Base-by-base conservation (phyloP, 2,888 invertebrate genomes). In the Drosophila tanythrix region DNA sequence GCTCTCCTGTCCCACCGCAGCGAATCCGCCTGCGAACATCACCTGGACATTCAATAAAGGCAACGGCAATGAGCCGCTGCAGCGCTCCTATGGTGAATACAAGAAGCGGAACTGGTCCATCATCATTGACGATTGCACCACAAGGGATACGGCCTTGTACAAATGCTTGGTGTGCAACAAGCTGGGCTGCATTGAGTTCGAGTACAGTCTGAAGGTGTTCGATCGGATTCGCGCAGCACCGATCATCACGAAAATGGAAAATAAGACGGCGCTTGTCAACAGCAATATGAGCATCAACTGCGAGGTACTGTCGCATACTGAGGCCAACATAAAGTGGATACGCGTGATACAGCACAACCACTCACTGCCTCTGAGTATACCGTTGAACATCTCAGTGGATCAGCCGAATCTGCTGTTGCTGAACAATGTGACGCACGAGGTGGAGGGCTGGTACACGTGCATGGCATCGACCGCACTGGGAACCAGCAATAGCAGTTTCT, bases 391-490 rank as follows among this genome's bases (percentile, higher is more conserved):
- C 7, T 68, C 80, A 1, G 0, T 58, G 35, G 87, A 91, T 59
- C 58, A 75, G 5, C 76, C 83, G 0, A 96, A 97, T 92, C 94
- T 96, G 43, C 93, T 99, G 56, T 95, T 95, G 50, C 93, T 99
- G 55, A 94, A 94, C 76, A 99, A 99, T 92, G 97, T 99, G 0
- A 97, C 98, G 0, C 95, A 96, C 77, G 96, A 96, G 29, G 96
- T 98, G 87, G 98, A 98, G 92, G 99, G 99, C 7, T 98, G 98
- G 97, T 99, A 99, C 91, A 97, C 98, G 0, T 99, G 99, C 92
- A 95, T 98, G 0, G 99, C 98, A 0, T 95, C 97, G n/a, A 99
- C 98, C 92, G 95, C 95, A 35, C 94, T 99, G 43, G 99, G 99
- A 0, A 95, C 95, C 70, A 95, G 96, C 0, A 95, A 95, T 33